Conservation (phyloP, 2,113 vertebrate species). For the Psilopogon haemacephalus region DNA sequence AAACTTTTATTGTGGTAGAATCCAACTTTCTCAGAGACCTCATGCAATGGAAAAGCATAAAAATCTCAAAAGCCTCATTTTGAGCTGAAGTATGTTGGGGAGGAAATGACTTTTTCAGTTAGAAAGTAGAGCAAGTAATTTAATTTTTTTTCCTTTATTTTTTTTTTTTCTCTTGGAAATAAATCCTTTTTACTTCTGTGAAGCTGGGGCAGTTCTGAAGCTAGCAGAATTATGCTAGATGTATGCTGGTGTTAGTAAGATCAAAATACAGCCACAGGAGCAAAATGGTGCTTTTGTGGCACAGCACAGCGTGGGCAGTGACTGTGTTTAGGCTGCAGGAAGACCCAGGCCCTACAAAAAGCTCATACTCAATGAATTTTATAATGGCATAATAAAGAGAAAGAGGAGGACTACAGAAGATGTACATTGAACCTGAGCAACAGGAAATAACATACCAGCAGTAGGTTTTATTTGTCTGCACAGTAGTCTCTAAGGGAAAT, state of each 20-base stretch:
- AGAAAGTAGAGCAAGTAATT: not conserved
- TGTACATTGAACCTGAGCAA: not conserved
- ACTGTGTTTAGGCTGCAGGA: not conserved
- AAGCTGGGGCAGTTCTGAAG: not conserved
- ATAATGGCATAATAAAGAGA: not conserved
- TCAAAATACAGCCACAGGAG: not conserved
- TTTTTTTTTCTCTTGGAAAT: not conserved
- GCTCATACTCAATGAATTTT: not conserved
- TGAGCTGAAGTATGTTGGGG: not conserved
- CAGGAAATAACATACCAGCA: not conserved
- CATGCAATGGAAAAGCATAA: not conserved
- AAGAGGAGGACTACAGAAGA: not conserved
- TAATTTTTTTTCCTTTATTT: not conserved
- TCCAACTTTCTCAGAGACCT: not conserved
- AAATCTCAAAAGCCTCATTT: not conserved
- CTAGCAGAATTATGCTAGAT: not conserved
- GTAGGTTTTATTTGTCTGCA: conserved; percentile 14
- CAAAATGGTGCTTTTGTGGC: not conserved
- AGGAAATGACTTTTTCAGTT: not conserved
- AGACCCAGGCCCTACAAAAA: not conserved
- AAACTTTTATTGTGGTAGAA: not conserved
- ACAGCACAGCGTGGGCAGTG: not conserved
- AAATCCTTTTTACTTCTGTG: not conserved
- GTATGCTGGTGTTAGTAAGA: not conserved
- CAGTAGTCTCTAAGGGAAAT: not conserved